A percentile compares a stretch with the other conserved stretches of the same genome.
Conservation (phyloP, 2,888 invertebrate species). For the Adineta ricciae region DNA sequence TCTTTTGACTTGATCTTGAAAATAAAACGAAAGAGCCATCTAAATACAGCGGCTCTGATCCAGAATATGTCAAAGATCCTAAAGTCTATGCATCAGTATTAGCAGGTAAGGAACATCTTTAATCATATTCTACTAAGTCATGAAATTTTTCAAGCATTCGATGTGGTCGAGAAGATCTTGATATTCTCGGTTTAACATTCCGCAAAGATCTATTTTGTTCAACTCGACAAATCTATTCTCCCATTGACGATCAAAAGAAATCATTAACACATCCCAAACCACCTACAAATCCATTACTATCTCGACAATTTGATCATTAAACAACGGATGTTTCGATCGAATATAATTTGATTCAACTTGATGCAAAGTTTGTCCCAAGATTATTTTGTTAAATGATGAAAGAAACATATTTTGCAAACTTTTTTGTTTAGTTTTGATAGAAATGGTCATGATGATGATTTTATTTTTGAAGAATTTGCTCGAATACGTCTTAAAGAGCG, state of each 20-base stretch:
- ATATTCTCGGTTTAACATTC: conserved; percentile 90
- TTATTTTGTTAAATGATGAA: not conserved
- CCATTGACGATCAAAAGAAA: conserved; percentile 44
- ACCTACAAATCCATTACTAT: conserved; percentile 53
- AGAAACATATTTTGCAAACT: too few relatives aligned
- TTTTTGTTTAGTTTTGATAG: not conserved
- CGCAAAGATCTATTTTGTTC: conserved; percentile 92
- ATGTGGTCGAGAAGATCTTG: conserved; percentile 93
- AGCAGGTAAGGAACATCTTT: conserved; percentile 52
- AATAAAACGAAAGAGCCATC: too few relatives aligned
- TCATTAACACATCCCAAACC: conserved; percentile 77
- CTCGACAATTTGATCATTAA: conserved; percentile 38
- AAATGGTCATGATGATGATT: conserved; percentile 56
- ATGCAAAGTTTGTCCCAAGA: conserved; percentile 55
- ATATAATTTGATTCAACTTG: conserved; percentile 89
- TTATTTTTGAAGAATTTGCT: conserved; percentile 99
- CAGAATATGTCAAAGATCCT: conserved; percentile 87
- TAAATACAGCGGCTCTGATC: too few relatives aligned
- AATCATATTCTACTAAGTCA: too few relatives aligned
- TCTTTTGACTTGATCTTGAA: too few relatives aligned
- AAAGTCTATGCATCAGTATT: conserved; percentile 93
- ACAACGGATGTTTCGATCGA: conserved; percentile 59
- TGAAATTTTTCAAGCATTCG: conserved; percentile 60
- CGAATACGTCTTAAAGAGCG: conserved; percentile 77
- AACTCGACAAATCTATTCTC: conserved; percentile 61